These are phyloP conservation scores for Urocolius indicus DNA, from an alignment of 2,113 vertebrate species.

Conservation along the genomic window DNA sequence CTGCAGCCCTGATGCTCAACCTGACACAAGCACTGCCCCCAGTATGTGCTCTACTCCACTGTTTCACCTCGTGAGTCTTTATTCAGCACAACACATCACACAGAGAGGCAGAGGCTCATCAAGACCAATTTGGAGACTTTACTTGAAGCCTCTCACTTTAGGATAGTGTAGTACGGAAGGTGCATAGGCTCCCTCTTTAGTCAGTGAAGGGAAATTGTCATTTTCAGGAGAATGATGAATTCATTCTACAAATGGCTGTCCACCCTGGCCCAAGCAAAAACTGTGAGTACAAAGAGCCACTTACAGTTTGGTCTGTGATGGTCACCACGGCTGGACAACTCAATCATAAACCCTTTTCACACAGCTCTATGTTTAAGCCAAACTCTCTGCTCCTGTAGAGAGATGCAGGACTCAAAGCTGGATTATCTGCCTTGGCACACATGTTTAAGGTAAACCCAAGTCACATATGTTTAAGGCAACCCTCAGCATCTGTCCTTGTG, in stretches of 20 bases:
- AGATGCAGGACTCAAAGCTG: neutral
- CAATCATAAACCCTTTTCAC: neutral
- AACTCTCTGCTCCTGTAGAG: neutral
- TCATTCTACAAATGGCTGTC: neutral
- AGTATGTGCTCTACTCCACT: neutral
- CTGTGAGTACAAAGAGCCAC: rapidly evolving
- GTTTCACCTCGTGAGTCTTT: neutral
- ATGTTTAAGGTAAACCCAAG: neutral
- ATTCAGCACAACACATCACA: neutral
- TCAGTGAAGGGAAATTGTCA: neutral
- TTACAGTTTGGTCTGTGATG: no score
- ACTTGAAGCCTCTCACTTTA: neutral
- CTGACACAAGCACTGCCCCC: neutral
- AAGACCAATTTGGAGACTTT: neutral
- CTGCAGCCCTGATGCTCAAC: neutral
- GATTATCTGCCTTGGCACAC: neutral
- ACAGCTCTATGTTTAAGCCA: neutral
- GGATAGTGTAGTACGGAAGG: neutral
- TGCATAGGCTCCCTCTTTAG: neutral
- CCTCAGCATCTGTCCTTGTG: neutral
- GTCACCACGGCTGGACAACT: neutral
- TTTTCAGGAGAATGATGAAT: neutral
- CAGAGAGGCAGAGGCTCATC: neutral
- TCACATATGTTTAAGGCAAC: neutral
- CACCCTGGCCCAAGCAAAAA: neutral